A percentile compares a stretch with the other conserved stretches of the same genome.
phyloP scores from a whole-genome alignment of 2,888 invertebrate genomes.

The Dryobota labecula region DNA sequence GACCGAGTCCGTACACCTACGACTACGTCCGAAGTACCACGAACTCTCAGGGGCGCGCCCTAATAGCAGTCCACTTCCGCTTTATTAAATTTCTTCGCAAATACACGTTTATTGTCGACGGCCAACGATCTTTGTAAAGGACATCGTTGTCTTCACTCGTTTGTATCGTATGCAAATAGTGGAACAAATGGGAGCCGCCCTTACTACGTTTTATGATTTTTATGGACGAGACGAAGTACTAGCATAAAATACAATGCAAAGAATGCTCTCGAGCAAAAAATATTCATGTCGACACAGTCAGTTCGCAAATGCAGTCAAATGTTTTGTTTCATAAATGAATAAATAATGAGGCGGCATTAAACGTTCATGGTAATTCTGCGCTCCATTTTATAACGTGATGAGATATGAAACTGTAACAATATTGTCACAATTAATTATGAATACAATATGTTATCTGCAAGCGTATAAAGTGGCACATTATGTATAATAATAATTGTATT shows the following conservation, averaged over 20 bases:
- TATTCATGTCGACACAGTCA: slow-evolving; percentile 70
- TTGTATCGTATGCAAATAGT: slow-evolving; percentile 89
- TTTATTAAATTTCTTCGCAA: slow-evolving; percentile 91
- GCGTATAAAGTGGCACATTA: slow-evolving; percentile 24
- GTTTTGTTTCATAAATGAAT: slow-evolving; percentile 66
- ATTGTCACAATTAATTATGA: slow-evolving; percentile 57
- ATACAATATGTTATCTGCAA: slow-evolving; percentile 48
- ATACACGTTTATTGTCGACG: slow-evolving; percentile 89
- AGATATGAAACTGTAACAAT: slow-evolving; percentile 61
- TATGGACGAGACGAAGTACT: slow-evolving; percentile 75
- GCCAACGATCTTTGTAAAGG: slow-evolving; percentile 85
- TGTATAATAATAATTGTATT: slow-evolving; percentile 24
- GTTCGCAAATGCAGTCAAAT: slow-evolving; percentile 67
- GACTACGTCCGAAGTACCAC: slow-evolving; percentile 58
- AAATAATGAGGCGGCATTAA: slow-evolving; percentile 62
- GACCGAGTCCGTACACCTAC: slow-evolving; percentile 58
- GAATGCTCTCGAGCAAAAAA: slow-evolving; percentile 69
- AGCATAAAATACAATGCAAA: slow-evolving; percentile 77
- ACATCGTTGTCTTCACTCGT: slow-evolving; percentile 82
- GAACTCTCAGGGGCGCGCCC: slow-evolving; percentile 76
- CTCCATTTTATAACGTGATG: slow-evolving; percentile 59
- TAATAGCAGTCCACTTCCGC: slow-evolving; percentile 89
- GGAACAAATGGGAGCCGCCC: slow-evolving; percentile 82
- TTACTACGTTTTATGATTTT: slow-evolving; percentile 86
- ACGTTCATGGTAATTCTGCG: slow-evolving; percentile 52